Conservation (phyloP, 2,888 invertebrate genomes). For the Hermaeophaga mercurialis region DNA sequence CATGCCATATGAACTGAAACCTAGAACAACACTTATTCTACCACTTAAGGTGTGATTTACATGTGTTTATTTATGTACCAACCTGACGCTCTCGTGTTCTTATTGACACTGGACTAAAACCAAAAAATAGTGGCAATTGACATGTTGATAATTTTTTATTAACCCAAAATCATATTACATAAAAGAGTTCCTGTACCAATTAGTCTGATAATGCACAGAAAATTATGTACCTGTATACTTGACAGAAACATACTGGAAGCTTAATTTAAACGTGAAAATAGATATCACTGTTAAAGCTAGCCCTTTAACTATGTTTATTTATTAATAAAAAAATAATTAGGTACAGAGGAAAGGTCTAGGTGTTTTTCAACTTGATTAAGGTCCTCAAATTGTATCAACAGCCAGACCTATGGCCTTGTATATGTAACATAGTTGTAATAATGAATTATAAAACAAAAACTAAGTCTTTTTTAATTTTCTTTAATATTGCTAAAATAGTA, state of each 20-base stretch:
- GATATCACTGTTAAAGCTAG: conserved; percentile 45
- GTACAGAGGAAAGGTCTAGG: conserved; percentile 25
- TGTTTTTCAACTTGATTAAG: conserved; percentile 36
- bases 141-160: too few relatives aligned
- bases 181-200: too few relatives aligned
- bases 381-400: conserved; percentile 36
- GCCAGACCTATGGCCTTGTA: conserved; percentile 27
- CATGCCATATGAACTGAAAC: too few relatives aligned
- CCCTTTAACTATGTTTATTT: conserved; percentile 46
- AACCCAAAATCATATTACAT: too few relatives aligned
- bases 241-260: conserved; percentile 37
- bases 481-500: conserved; percentile 42
- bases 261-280: conserved; percentile 34
- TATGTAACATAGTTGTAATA: conserved; percentile 43
- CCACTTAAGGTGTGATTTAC: too few relatives aligned
- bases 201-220: too few relatives aligned
- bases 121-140: too few relatives aligned
- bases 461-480: conserved; percentile 41
- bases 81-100: too few relatives aligned
- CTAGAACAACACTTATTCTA: too few relatives aligned
- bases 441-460: conserved; percentile 30
- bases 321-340: conserved; percentile 36
- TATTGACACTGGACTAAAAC: too few relatives aligned
- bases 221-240: too few relatives aligned
- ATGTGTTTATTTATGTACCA: too few relatives aligned